These are phyloP conservation scores for Hyles vespertilio DNA, from an alignment of 1,140 invertebrate genomes.

Conservation along the genomic window DNA sequence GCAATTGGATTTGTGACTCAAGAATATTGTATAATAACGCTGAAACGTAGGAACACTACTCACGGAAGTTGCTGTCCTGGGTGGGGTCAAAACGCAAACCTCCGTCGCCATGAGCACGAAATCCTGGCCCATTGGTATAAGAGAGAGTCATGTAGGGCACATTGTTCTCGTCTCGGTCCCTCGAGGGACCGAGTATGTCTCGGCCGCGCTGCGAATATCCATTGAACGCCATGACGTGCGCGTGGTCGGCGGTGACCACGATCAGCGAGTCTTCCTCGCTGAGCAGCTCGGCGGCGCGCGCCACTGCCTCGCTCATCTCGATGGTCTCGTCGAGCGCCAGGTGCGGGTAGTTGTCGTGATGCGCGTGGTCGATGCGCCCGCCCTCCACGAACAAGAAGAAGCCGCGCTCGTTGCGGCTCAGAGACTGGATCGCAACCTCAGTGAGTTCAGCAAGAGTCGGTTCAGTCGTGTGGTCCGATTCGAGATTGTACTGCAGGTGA, in stretches of 20 bases:
- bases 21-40: too few relatives aligned
- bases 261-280: conserved; percentile 78
- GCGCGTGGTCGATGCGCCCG: conserved; percentile 87
- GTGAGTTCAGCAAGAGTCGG: conserved; percentile 90
- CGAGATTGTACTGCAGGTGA: conserved; percentile 66
- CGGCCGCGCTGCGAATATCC: conserved; percentile 80
- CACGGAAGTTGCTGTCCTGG: conserved; percentile 53
- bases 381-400: conserved; percentile 94
- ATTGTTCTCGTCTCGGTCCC: conserved; percentile 51
- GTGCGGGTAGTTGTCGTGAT: conserved; percentile 83
- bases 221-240: conserved; percentile 80
- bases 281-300: conserved; percentile 72
- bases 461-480: conserved; percentile 69
- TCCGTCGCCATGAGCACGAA: conserved; percentile 47
- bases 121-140: conserved; percentile 86
- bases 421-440: conserved; percentile 84
- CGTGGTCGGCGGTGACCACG: conserved; percentile 83
- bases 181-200: conserved; percentile 74
- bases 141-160: conserved; percentile 83
- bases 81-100: conserved; percentile 57
- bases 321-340: conserved; percentile 80
- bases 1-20: too few relatives aligned
- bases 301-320: conserved; percentile 78
- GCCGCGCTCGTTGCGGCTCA: conserved; percentile 86
- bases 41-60: conserved; percentile 16